Evolutionary conservation across 2,797 vertebrate genomes (phyloP), one percentile per base, ranked within the genome.

Genomic region (Parambassis ranga): DNA sequence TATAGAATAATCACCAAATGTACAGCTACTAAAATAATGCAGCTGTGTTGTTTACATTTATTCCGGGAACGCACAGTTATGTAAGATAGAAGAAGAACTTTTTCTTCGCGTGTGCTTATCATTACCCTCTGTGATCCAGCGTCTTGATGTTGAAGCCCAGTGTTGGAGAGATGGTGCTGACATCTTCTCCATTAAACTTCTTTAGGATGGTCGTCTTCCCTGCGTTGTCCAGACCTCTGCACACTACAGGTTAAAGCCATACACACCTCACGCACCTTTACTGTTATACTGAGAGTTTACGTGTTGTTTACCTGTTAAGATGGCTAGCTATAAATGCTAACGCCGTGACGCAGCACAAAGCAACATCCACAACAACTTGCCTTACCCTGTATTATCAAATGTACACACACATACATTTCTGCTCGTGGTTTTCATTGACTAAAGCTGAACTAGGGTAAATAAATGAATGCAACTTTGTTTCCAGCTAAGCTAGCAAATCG

Each of bases 141-240:
- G 96, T 97, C 71, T 96, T 94, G 74, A 97, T 97, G 89, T 97
- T 96, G 90, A 97, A 97, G 78, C 95, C 96, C 58, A 97, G 86
- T 0, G 95, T 97, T 0, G 95, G 96, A 1, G 95, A 96, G 70
- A 97, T 96, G 65, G 95, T 96, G 83, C 94, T 95, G 4, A 96
- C 84, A 51, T 97, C 95, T 35, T 97, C 95, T 2, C 95, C 96
- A 0, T 96, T 97, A 30, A 97, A 96, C 77, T 95, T 96, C 85
- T 97, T 97, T 61, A 97, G 81, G 73, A 97, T 96, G 32, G 95
- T 97, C 0, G 95, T 97, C 77, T 97, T 97, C 5, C 95, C 95
- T 0, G 96, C 96, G 18, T 97, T 97, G 80, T 97, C 96, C 74
- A 97, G 80, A 28, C 95, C 96, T 1, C 95, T 97, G 56, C 13